Evolutionary conservation across 1,140 invertebrate species (phyloP).

Genomic region (Spodoptera litura): DNA sequence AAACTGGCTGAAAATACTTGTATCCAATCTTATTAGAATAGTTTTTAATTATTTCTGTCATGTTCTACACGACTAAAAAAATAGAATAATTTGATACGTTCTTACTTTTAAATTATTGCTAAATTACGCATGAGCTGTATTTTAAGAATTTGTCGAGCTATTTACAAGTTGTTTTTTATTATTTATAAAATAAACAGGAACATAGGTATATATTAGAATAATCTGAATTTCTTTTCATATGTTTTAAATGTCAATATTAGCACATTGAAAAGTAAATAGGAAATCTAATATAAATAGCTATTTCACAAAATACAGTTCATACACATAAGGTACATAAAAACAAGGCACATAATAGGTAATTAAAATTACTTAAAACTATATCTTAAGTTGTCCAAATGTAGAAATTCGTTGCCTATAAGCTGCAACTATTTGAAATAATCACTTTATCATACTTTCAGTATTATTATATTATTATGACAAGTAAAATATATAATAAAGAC

Average conservation of each 20-base stretch:
- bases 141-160: background rate
- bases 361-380: conserved; percentile 1
- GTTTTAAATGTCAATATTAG: too few species aligned
- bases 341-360: conserved; percentile 33
- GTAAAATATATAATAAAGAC: conserved; percentile 7
- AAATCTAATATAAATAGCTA: too few species aligned
- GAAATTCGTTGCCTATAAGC: conserved; percentile 25
- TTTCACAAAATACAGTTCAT: conserved; percentile 1
- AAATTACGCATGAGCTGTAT: conserved; percentile 10
- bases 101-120: conserved; percentile 17
- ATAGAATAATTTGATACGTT: conserved; percentile 5
- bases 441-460: background rate
- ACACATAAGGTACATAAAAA: conserved; percentile 22
- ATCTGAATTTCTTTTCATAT: too few species aligned
- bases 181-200: too few species aligned
- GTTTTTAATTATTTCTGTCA: conserved; percentile 39
- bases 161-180: too few species aligned
- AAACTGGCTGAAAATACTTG: conserved; percentile 32
- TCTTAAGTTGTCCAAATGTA: background rate
- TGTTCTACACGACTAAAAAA: conserved; percentile 48
- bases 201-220: too few species aligned
- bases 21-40: background rate
- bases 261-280: too few species aligned
- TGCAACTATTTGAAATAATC: background rate
- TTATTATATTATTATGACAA: conserved; percentile 27